Evolutionary conservation across 2,797 vertebrate species (phyloP).

Genomic region (Tarsius wallacei): DNA sequence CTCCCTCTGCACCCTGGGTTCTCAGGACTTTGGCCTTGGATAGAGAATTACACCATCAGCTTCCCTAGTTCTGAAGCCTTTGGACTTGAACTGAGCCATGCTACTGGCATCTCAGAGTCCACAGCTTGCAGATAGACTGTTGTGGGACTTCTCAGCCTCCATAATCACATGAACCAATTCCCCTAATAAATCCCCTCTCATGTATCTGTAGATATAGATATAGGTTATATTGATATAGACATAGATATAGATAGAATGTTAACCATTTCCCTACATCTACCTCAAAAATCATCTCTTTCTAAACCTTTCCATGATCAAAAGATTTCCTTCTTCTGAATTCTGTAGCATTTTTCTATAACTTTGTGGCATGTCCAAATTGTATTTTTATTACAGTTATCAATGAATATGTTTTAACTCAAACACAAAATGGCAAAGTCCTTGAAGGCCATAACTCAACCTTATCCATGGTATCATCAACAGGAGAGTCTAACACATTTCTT

Average conservation of each 20-base stretch:
- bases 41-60: neutral
- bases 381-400: neutral
- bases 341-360: neutral
- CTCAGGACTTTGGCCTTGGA: neutral
- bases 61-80: neutral
- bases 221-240: neutral
- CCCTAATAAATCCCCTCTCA: neutral
- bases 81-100: neutral
- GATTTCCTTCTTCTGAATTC: neutral
- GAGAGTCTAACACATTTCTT: neutral
- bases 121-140: neutral
- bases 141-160: neutral
- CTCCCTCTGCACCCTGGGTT: neutral
- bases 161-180: neutral
- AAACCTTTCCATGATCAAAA: conserved; percentile 19
- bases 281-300: conserved; percentile 45
- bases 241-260: neutral
- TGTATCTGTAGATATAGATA: neutral
- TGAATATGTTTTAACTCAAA: conserved; percentile 43
- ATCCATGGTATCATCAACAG: neutral
- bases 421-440: neutral
- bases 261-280: neutral
- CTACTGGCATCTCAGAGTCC: neutral
- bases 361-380: neutral
- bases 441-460: neutral